Evolutionary conservation across 2,888 invertebrate genomes (phyloP).

Genomic region (Aphrophora alni): DNA sequence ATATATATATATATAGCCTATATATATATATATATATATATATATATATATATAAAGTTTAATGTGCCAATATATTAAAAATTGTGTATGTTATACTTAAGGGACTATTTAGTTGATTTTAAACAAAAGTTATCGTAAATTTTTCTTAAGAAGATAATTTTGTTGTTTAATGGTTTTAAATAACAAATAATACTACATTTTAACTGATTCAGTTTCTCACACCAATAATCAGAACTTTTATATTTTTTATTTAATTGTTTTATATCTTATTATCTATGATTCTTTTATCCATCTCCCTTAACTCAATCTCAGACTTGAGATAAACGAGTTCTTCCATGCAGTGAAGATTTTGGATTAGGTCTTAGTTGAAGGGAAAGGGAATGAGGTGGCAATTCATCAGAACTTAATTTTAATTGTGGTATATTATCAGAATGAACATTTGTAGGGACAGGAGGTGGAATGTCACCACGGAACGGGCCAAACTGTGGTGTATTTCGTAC

Average conservation of each 20-base stretch:
- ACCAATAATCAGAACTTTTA: neutral
- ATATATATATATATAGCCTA: no score
- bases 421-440: conserved; percentile 56
- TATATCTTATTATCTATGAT: neutral
- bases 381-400: conserved; percentile 43
- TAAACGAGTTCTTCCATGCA: conserved; percentile 52
- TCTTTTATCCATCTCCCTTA: neutral
- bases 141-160: no score
- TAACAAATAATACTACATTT: no score
- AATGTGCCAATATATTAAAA: no score
- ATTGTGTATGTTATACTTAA: no score
- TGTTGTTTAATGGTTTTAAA: no score
- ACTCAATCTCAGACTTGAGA: conserved; percentile 45
- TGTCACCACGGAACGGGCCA: conserved; percentile 75
- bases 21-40: no score
- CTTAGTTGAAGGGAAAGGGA: conserved; percentile 50
- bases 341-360: conserved; percentile 57
- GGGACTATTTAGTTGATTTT: no score
- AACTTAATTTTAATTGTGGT: conserved; percentile 45
- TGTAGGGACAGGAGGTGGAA: conserved; percentile 66
- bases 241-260: neutral
- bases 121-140: no score
- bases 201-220: neutral
- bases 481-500: conserved; percentile 73
- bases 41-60: no score